A percentile compares a stretch with the other conserved stretches of the same genome.
Evolutionary conservation across 2,113 vertebrate species (phyloP).

Genomic region (Piaya cayana): DNA sequence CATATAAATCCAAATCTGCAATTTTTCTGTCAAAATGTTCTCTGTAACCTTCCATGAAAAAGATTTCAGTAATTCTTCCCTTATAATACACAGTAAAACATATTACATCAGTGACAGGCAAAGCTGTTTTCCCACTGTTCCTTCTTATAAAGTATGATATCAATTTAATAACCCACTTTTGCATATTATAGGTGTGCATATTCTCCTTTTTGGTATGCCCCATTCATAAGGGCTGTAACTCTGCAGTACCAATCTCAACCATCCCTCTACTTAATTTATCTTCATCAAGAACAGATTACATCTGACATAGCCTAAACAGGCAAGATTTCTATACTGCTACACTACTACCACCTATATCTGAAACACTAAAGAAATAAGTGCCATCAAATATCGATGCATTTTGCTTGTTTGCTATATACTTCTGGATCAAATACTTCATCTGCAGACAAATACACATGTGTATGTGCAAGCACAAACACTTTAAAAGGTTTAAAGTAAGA

Average conservation of each 20-base stretch:
- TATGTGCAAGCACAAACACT: not conserved
- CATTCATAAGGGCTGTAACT: not conserved
- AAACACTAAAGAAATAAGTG: not conserved
- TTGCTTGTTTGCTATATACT: not conserved
- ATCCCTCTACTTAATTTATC: not conserved
- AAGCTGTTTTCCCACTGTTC: not conserved
- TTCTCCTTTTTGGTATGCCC: not conserved
- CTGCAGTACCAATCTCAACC: not conserved
- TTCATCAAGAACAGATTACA: not conserved
- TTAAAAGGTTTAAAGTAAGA: not conserved
- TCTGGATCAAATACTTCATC: not conserved
- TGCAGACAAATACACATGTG: accelerated
- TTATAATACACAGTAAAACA: not conserved
- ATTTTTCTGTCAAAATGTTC: not conserved
- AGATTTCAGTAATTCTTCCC: not conserved
- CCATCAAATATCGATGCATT: not conserved
- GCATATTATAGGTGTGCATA: not conserved
- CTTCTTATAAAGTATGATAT: not conserved
- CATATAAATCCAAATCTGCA: not conserved
- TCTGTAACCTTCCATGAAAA: not conserved
- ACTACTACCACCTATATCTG: not conserved
- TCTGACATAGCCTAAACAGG: not conserved
- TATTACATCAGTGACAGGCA: not conserved
- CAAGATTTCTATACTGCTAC: not conserved
- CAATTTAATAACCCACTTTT: not conserved